Percentiles rank a stretch among this genome's conserved stretches.
phyloP scores from a whole-genome alignment of 2,797 vertebrate species.

The Aldrovandia affinis region DNA sequence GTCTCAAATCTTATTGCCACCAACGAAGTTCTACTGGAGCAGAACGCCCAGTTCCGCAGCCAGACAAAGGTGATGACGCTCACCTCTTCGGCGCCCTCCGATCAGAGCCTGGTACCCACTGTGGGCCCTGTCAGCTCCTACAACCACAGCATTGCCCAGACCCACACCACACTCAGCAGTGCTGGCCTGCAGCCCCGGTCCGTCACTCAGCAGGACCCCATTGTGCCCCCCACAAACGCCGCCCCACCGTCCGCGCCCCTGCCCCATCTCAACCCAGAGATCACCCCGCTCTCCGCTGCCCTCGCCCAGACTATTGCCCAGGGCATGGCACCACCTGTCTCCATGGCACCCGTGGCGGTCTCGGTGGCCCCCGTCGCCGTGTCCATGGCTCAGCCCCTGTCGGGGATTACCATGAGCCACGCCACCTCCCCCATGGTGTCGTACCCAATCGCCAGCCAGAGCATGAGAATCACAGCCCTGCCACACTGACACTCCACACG shows the following conservation, averaged over 20 bases:
- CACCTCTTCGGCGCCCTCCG: constrained; percentile 83
- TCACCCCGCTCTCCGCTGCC: constrained; percentile 89
- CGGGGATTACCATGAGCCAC: constrained; percentile 95
- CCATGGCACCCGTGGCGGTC: constrained; percentile 92
- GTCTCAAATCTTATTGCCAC: constrained; percentile 93
- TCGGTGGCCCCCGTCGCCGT: constrained; percentile 94
- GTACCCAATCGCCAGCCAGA: constrained; percentile 95
- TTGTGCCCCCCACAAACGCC: constrained; percentile 81
- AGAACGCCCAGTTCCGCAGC: constrained; percentile 95
- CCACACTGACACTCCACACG: constrained; percentile 78
- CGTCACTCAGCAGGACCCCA: constrained; percentile 88
- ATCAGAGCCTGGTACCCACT: constrained; percentile 87
- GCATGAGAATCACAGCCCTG: constrained; percentile 96
- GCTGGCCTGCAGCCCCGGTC: constrained; percentile 89
- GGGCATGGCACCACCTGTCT: constrained; percentile 92
- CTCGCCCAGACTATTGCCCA: constrained; percentile 95
- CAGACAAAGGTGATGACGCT: constrained; percentile 95
- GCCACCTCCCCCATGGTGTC: constrained; percentile 95
- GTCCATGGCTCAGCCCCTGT: constrained; percentile 90
- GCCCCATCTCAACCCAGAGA: constrained; percentile 91
- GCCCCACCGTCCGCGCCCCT: constrained; percentile 80
- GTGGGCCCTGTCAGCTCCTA: constrained; percentile 92
- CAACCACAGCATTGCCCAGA: constrained; percentile 96
- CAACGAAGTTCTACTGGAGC: constrained; percentile 97
- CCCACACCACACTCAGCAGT: constrained; percentile 96